phyloP scores from a whole-genome alignment of 1,140 invertebrate genomes.

The Anthonomus grandis region DNA sequence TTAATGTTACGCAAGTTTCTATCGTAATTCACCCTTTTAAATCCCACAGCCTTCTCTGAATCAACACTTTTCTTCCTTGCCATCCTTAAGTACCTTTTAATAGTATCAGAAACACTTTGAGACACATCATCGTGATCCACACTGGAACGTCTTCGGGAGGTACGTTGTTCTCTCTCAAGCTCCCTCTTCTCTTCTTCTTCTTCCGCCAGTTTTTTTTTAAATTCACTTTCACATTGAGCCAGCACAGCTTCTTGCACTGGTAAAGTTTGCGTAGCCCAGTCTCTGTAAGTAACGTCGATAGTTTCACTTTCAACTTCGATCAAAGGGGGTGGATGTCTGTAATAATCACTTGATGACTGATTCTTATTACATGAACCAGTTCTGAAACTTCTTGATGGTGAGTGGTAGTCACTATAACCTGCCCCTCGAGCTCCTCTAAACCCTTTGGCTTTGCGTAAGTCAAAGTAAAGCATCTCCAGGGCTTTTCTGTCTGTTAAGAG shows the following conservation, averaged over 20 bases:
- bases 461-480: conserved; percentile 68
- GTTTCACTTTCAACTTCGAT: conserved; percentile 64
- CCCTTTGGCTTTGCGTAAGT: conserved; percentile 64
- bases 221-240: conserved; percentile 52
- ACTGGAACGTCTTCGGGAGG: conserved; percentile 60
- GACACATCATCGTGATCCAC: conserved; percentile 80
- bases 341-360: neutral
- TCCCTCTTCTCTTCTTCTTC: conserved; percentile 46
- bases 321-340: conserved; percentile 57
- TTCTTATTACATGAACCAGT: conserved; percentile 21
- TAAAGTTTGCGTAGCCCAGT: conserved; percentile 61
- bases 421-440: conserved; percentile 55
- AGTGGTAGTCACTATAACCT: conserved; percentile 21
- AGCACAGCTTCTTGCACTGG: conserved; percentile 56
- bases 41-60: conserved; percentile 72
- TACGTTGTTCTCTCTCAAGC: conserved; percentile 41
- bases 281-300: conserved; percentile 50
- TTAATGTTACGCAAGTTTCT: conserved; percentile 79
- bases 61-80: conserved; percentile 80
- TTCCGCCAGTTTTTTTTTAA: conserved; percentile 45
- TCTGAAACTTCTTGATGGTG: conserved; percentile 20
- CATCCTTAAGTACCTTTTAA: conserved; percentile 79
- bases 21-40: conserved; percentile 86
- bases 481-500: conserved; percentile 67
- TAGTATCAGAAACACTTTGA: conserved; percentile 80